phyloP scores from a whole-genome alignment of 2,888 invertebrate species.

The Siphlonurus alternatus region DNA sequence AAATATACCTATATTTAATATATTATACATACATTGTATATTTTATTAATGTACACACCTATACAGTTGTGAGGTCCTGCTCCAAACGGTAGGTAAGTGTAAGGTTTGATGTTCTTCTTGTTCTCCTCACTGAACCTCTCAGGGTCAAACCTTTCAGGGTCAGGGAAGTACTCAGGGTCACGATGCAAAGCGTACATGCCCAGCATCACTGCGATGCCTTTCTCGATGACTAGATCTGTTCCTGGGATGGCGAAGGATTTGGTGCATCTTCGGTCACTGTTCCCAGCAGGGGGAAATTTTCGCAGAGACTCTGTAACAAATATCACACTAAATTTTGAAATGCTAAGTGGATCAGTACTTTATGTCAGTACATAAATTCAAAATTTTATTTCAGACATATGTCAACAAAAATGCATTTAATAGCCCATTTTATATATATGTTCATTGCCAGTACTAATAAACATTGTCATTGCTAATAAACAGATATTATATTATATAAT shows the following conservation, averaged over 20 bases:
- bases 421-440: too few relatives aligned
- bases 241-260: constrained; percentile 23
- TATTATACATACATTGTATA: too few relatives aligned
- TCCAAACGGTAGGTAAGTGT: constrained; percentile 37
- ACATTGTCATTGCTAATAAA: too few relatives aligned
- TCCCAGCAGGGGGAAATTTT: constrained; percentile 38
- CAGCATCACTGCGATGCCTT: constrained; percentile 34
- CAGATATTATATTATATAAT: too few relatives aligned
- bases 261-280: constrained; percentile 33
- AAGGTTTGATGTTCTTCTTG: constrained; percentile 25
- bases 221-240: constrained; percentile 30
- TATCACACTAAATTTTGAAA: too few relatives aligned
- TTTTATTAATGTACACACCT: constrained; percentile 25
- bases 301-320: constrained; percentile 39
- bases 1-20: too few relatives aligned
- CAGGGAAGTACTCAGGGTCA: constrained; percentile 36
- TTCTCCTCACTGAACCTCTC: constrained; percentile 35
- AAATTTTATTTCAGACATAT: too few relatives aligned
- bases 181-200: constrained; percentile 38
- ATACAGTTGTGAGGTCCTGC: constrained; percentile 43
- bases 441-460: too few relatives aligned
- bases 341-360: too few relatives aligned
- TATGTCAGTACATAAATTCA: too few relatives aligned
- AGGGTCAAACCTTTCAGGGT: constrained; percentile 38
- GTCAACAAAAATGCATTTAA: too few relatives aligned